phyloP scores from a whole-genome alignment of 2,797 vertebrate genomes.

The Oryzias dopingdopingensis region DNA sequence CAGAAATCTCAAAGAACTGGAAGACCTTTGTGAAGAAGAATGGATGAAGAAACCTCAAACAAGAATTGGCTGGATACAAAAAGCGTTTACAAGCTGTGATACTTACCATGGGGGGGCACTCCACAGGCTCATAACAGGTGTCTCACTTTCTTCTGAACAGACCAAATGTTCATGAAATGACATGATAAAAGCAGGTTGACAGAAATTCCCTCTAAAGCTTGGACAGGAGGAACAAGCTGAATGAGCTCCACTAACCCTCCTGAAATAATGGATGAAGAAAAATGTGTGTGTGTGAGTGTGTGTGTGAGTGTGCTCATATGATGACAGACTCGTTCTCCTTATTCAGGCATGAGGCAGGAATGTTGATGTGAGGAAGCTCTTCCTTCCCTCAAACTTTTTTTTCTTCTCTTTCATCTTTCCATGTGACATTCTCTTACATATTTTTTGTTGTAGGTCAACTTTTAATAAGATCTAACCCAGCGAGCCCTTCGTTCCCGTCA shows the following conservation, averaged over 20 bases:
- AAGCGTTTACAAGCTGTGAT: too few species aligned
- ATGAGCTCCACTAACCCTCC: slow-evolving; percentile 10
- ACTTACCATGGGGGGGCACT: too few species aligned
- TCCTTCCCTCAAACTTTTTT: slow-evolving; percentile 20
- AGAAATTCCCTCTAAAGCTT: slow-evolving; percentile 17
- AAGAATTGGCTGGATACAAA: too few species aligned
- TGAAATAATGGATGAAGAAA: too few species aligned
- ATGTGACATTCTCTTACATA: slow-evolving; percentile 21
- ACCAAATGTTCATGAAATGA: too few species aligned
- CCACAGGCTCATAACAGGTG: too few species aligned
- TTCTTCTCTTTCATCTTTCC: slow-evolving; percentile 44
- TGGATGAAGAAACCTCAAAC: too few species aligned
- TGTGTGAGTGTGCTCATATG: slow-evolving; percentile 37
- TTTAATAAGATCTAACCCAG: slow-evolving; percentile 5
- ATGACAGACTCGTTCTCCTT: slow-evolving; percentile 68
- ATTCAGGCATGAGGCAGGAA: slow-evolving; percentile 75
- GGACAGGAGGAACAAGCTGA: slow-evolving; percentile 26
- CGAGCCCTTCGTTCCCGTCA: not conserved
- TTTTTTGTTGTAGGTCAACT: not conserved
- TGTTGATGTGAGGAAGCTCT: slow-evolving; percentile 48
- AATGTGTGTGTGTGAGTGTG: slow-evolving; percentile 26
- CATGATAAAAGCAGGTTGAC: not conserved
- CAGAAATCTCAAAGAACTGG: too few species aligned
- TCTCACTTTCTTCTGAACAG: too few species aligned
- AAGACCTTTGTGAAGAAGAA: too few species aligned